Percentiles rank a stretch among this genome's conserved stretches.
These are phyloP conservation scores for Actinemys pallida DNA, from an alignment of 2,113 vertebrate species.

Conservation along the genomic window DNA sequence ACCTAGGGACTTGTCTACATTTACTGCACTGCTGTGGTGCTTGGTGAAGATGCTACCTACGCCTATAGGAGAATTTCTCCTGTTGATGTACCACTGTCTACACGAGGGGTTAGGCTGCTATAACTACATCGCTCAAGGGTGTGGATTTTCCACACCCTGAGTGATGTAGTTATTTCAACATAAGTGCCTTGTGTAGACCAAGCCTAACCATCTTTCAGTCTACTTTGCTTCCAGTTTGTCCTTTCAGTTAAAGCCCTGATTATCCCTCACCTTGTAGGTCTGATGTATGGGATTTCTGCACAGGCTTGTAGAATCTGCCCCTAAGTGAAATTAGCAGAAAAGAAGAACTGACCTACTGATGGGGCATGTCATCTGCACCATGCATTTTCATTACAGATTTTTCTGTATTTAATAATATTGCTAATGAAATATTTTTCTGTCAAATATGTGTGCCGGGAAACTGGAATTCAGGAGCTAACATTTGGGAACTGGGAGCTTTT, in stretches of 20 bases:
- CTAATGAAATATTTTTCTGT: background rate
- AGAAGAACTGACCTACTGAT: background rate
- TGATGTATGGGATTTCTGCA: background rate
- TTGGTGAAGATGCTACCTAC: background rate
- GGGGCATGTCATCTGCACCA: background rate
- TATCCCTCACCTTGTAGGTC: background rate
- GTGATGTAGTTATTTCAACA: background rate
- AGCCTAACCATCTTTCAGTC: background rate
- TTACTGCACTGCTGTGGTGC: background rate
- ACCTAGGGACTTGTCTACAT: background rate
- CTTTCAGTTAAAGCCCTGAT: background rate
- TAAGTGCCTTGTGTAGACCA: background rate
- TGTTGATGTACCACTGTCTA: background rate
- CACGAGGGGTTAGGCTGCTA: background rate
- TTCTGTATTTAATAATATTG: background rate
- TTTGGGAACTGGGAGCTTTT: background rate
- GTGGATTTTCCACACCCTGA: background rate
- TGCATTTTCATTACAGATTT: background rate
- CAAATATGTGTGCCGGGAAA: background rate
- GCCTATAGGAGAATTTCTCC: background rate
- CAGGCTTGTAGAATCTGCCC: background rate
- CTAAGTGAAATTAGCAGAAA: background rate
- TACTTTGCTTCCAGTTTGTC: background rate
- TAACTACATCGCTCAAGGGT: background rate
- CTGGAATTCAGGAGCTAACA: background rate